phyloP scores from a whole-genome alignment of 2,888 invertebrate species.

The Byasa hedistus region DNA sequence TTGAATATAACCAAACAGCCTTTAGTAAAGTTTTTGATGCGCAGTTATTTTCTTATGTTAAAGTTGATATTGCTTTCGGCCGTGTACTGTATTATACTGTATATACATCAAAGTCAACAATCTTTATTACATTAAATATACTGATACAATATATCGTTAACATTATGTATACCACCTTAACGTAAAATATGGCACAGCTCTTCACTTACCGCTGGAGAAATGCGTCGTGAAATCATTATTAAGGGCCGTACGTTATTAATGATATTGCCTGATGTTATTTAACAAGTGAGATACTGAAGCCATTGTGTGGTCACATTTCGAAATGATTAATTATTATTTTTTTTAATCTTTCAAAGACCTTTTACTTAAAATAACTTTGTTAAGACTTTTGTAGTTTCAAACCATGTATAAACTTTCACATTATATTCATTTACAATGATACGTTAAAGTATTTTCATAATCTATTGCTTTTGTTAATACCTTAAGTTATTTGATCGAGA shows the following conservation, averaged over 20 bases:
- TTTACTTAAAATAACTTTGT: not conserved
- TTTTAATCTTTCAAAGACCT: not conserved
- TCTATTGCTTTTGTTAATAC: too few relatives aligned
- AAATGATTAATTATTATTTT: not conserved
- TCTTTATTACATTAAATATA: not conserved
- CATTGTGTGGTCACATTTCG: not conserved
- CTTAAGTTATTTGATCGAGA: too few relatives aligned
- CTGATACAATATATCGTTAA: not conserved
- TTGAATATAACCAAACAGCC: too few relatives aligned
- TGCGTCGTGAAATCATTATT: constrained; percentile 6
- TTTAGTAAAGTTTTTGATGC: too few relatives aligned
- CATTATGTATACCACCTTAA: constrained; percentile 3
- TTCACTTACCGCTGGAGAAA: constrained; percentile 6
- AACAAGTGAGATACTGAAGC: not conserved
- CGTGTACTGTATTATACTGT: not conserved
- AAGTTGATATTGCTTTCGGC: too few relatives aligned
- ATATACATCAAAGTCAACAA: not conserved
- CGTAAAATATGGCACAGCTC: not conserved
- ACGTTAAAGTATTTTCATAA: too few relatives aligned
- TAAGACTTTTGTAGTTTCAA: too few relatives aligned
- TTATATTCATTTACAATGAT: too few relatives aligned
- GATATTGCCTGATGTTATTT: constrained; percentile 8
- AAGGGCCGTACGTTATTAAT: constrained; percentile 3
- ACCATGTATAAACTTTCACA: too few relatives aligned
- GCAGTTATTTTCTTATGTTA: too few relatives aligned